These are phyloP conservation scores for Kryptolebias marmoratus DNA, from an alignment of 2,113 vertebrate species.

Conservation along the genomic window DNA sequence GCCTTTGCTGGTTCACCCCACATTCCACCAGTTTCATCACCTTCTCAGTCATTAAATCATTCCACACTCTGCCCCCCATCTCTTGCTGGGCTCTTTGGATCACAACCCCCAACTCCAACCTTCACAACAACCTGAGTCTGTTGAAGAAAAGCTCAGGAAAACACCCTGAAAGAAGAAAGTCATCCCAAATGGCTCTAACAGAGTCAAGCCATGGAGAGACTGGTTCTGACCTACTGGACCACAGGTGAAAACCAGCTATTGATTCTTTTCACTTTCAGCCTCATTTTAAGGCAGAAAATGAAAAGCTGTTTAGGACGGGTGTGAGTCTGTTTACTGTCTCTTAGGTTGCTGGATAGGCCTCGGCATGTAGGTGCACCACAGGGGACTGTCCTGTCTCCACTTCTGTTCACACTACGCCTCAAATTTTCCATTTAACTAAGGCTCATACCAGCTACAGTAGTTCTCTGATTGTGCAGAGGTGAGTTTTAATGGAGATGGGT, in stretches of 20 bases:
- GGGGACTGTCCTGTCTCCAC: background rate
- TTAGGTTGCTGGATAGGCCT: no score
- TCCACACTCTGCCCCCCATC: background rate
- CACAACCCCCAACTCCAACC: background rate
- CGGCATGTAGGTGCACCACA: background rate
- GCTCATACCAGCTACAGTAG: background rate
- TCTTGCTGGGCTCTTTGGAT: background rate
- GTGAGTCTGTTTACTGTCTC: no score
- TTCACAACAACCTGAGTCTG: background rate
- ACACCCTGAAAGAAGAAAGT: background rate
- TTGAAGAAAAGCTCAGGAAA: background rate
- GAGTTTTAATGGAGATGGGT: no score
- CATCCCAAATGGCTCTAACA: no score
- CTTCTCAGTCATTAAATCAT: slow-evolving; percentile 4
- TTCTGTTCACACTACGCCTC: background rate
- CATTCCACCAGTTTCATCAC: slow-evolving; percentile 13
- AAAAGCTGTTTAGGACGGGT: no score
- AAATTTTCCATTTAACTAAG: background rate
- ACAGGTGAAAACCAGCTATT: background rate
- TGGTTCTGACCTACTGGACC: background rate
- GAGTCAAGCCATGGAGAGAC: background rate
- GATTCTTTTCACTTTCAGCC: no score
- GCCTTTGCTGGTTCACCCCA: background rate
- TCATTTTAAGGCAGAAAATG: no score
- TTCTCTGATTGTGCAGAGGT: background rate